Base-by-base conservation (phyloP, 1,140 invertebrate species). In the Augochlora pura region DNA sequence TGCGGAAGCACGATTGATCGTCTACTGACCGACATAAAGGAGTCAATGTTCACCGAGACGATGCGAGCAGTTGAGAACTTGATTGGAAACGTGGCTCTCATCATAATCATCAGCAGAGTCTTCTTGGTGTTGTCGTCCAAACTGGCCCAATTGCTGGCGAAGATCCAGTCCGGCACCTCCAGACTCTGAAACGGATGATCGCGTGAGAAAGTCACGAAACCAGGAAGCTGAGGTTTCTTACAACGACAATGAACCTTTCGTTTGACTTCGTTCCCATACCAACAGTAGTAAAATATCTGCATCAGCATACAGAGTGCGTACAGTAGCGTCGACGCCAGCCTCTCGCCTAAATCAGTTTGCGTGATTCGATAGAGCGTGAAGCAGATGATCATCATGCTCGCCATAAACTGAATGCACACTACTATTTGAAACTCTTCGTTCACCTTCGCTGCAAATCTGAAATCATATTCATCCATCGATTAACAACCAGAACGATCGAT, bases 201-300 rank as follows among this genome's bases (percentile, higher is more conserved):
- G n/a, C 27, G 1, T 38, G 4, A 21, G 2, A 63, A 25, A 9
- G 2, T 18, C 2, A 9, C 9, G 27, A 7, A 57, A 9, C 5
- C 5, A 16, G 49, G 49, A 5, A 57, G n/a, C 2, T 0, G 54
- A n/a, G 8, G 7, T 57, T 7, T 64, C 42, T 21, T 64, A 5
- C 21, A 23, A 49, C n/a, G 64, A 21, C 16, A 32, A 16, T 62
- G 2, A 32, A 84, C 83, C 72, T 84, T 84, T 7, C 66, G 32
- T 21, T 70, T 94, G 1, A 94, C 91, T 87, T 94, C 93, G 82
- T 93, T 94, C 32, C 94, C 94, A 84, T 93, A 94, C 94, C 94
- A 94, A 82, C 94, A 94, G 65, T 94, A 94, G 0, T 94, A 84
- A 62, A 93, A 92, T 32, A 94, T 88, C 67, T 94, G 87, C 8